Percentiles rank a stretch among this genome's conserved stretches.
Conservation (phyloP, 1,140 invertebrate genomes). For the Chrysomallon squamiferum region DNA sequence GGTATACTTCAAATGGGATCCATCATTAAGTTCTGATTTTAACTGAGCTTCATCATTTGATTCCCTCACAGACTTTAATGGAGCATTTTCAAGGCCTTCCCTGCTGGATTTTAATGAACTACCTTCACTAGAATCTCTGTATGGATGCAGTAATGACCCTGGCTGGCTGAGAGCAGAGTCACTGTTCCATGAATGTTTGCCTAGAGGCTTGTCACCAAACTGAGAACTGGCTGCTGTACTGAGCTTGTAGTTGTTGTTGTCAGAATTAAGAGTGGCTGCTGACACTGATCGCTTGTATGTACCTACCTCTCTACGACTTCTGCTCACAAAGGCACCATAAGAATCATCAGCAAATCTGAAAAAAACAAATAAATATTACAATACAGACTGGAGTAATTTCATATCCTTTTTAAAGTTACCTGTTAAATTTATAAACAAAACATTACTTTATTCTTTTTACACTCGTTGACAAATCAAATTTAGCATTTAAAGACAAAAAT, state of each 20-base stretch:
- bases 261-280: constrained; percentile 27
- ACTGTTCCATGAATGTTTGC: constrained; percentile 27
- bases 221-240: constrained; percentile 14
- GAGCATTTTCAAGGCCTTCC: too few species aligned
- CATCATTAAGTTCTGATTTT: too few species aligned
- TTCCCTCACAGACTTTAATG: too few species aligned
- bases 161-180: constrained; percentile 14
- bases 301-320: constrained; percentile 20
- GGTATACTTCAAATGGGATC: too few species aligned
- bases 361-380: constrained; percentile 7
- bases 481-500: too few species aligned
- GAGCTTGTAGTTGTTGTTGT: constrained; percentile 27
- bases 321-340: constrained; percentile 42
- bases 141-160: neutral
- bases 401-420: too few species aligned
- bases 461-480: too few species aligned
- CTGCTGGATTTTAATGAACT: neutral
- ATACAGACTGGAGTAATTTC: neutral
- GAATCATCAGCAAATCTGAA: constrained; percentile 55
- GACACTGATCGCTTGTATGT: constrained; percentile 47
- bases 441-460: too few species aligned
- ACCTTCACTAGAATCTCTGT: neutral
- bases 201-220: constrained; percentile 19
- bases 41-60: too few species aligned
- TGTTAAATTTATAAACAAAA: too few species aligned